Conservation (phyloP, 2,113 vertebrate species). For the Cephalopholis sonnerati region DNA sequence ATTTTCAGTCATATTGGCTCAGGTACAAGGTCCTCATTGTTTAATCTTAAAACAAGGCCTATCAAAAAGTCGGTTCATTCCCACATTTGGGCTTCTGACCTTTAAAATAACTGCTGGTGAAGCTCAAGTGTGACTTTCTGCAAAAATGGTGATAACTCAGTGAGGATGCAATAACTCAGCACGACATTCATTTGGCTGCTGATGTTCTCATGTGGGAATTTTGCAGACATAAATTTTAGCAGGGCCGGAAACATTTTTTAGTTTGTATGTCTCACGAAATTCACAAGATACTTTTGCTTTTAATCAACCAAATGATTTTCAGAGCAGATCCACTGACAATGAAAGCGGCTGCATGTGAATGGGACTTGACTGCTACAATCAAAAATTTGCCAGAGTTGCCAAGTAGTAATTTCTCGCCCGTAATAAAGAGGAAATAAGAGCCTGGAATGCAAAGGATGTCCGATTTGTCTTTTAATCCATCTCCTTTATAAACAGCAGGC, state of each 20-base stretch:
- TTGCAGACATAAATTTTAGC: background rate
- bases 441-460: conserved; percentile 6
- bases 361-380: background rate
- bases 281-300: background rate
- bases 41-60: conserved; percentile 23
- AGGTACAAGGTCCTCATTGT: conserved; percentile 42
- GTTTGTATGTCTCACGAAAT: background rate
- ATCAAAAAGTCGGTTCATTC: conserved; percentile 3
- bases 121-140: conserved; percentile 26
- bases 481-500: background rate
- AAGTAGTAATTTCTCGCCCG: background rate
- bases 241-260: background rate
- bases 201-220: conserved; percentile 4
- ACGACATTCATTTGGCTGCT: background rate
- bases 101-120: conserved; percentile 16
- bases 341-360: background rate
- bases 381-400: background rate
- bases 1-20: conserved; percentile 35
- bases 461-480: background rate
- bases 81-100: background rate
- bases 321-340: background rate
- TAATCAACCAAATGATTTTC: background rate
- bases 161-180: background rate
- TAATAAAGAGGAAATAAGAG: background rate
- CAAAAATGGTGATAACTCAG: conserved; percentile 2